Conservation (phyloP, 2,797 vertebrate genomes). For the Sternarchorhynchus goeldii region DNA sequence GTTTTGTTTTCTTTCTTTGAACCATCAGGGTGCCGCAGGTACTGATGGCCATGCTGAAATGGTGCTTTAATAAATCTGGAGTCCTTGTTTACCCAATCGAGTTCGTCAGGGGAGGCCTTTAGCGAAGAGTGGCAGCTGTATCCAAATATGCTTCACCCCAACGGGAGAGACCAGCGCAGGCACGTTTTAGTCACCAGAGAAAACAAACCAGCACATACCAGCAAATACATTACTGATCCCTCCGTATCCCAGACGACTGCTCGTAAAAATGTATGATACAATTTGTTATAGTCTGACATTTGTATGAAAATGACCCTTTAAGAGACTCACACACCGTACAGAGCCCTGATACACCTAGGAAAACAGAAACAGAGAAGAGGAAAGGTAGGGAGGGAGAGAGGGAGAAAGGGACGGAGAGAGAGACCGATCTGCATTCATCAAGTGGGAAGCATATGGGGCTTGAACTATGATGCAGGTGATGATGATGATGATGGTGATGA, state of each 20-base stretch:
- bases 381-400: conserved; percentile 24
- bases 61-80: conserved; percentile 40
- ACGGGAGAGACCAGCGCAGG: conserved; percentile 21
- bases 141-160: conserved; percentile 27
- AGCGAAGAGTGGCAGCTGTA: conserved; percentile 24
- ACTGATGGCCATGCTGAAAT: conserved; percentile 41
- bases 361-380: background rate
- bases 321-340: background rate
- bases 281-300: background rate
- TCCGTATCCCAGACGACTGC: background rate
- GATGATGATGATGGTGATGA: background rate
- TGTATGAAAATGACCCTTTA: conserved; percentile 1
- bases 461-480: background rate
- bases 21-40: conserved; percentile 11
- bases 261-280: no score
- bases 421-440: conserved; percentile 6
- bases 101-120: conserved; percentile 36
- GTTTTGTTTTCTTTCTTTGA: no score
- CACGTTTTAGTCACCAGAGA: conserved; percentile 54
- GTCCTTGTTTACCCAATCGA: conserved; percentile 41
- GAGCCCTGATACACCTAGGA: background rate
- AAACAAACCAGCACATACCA: conserved; percentile 59
- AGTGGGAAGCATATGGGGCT: conserved; percentile 6
- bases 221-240: background rate
- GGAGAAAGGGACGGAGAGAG: conserved; percentile 10